Base-by-base conservation (phyloP, 2,113 vertebrate genomes). In the Coracopsis vasa region DNA sequence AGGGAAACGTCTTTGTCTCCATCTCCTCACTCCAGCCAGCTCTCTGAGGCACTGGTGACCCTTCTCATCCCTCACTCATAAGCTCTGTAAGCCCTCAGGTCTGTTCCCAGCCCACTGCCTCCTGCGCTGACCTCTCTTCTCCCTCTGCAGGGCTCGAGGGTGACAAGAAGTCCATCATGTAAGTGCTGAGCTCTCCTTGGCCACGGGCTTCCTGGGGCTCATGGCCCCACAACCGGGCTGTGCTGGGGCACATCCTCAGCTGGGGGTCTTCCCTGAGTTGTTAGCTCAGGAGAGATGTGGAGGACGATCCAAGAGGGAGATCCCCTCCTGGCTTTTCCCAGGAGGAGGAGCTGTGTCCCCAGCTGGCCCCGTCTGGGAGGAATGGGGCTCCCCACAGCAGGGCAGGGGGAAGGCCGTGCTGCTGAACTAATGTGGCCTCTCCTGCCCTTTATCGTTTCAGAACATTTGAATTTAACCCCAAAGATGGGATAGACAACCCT, bases 401-500 rank as follows among this genome's bases (percentile, higher is more conserved):
- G 25, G 16, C 47, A 11, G 42, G 19, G 35, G 17, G 24, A 66
- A 16, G 27, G n/a, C 41, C 0, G 0, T 4, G 28, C 56, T 82
- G 37, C 47, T 67, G 37, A 29, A 12, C 33, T 87, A 23, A 92
- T 0, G 0, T 29, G 71, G 75, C 94, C 61, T 87, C 35, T 58
- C 54, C 88, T 71, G 66, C 94, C 45, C 77, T 94, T 94, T 96
- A 48, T 97, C 64, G 51, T 97, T 97, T 47, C 97, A 99, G 99
- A 96, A 99, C 98, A 95, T 99, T 99, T 96, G 98, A 97, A 87
- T 99, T 99, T 96, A 98, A 99, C 97, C 98, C 99, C 15, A 99
- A 98, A 96, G 97, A 98, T 90, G 99, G 99, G 77, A 99, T 99
- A 16, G 99, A 99, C 96, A 99, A 99, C 96, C 99, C 99, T 69